A percentile compares a stretch with the other conserved stretches of the same genome.
Conservation (phyloP, 1,140 invertebrate genomes). For the Trachymyrmex cornetzi region DNA sequence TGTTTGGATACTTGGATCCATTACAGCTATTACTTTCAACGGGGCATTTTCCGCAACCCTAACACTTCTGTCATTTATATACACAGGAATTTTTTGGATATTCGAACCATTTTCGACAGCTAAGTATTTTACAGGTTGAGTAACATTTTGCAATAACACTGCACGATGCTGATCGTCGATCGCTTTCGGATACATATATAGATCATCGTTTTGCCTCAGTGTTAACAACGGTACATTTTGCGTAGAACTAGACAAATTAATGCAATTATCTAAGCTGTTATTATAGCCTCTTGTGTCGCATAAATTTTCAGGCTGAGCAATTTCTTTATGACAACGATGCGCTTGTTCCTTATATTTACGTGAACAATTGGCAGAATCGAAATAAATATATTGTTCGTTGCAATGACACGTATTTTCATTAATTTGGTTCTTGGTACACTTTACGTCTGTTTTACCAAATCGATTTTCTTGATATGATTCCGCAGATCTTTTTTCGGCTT, state of each 20-base stretch:
- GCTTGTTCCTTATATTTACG: constrained; percentile 28
- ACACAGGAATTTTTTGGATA: constrained; percentile 18
- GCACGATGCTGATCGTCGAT: neutral
- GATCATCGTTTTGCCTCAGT: neutral
- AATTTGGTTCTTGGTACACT: neutral
- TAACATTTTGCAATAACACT: neutral
- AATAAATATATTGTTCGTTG: neutral
- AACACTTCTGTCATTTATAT: neutral
- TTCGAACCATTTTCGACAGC: neutral
- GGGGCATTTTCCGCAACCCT: constrained; percentile 8
- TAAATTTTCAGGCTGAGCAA: neutral
- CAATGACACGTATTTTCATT: neutral
- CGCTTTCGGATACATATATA: neutral
- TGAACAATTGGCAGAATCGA: neutral
- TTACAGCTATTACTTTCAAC: constrained; percentile 15
- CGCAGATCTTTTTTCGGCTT: neutral
- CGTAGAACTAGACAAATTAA: neutral
- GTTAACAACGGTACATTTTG: neutral
- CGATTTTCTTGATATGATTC: neutral
- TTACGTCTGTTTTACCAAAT: neutral
- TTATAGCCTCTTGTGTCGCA: neutral
- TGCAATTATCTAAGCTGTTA: neutral
- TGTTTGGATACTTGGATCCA: neutral
- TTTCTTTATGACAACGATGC: neutral
- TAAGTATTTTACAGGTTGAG: constrained; percentile 44